These are phyloP conservation scores for Alaudala cheleensis DNA, from an alignment of 2,113 vertebrate genomes.

Conservation along the genomic window DNA sequence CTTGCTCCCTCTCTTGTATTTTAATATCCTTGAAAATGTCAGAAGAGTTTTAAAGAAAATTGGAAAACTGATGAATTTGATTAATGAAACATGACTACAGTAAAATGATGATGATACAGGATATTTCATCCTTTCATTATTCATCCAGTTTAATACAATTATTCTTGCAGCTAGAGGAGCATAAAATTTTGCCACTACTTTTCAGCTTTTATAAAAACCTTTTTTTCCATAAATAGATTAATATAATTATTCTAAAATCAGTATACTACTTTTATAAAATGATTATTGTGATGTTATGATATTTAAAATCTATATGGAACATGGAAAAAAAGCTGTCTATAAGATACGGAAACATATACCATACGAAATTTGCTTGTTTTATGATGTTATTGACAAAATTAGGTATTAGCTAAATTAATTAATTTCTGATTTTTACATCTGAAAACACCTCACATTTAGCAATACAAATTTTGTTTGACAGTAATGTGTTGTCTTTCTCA, in stretches of 20 bases:
- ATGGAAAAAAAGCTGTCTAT: not conserved
- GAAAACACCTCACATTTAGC: not conserved
- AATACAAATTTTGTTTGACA: not conserved
- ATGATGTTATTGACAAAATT: not conserved
- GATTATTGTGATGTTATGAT: not conserved
- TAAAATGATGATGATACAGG: not conserved
- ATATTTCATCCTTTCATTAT: not conserved
- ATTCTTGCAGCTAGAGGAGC: not conserved
- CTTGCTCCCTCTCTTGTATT: not conserved
- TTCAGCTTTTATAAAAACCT: not conserved
- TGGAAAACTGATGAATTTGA: not conserved
- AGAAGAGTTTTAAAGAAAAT: not conserved
- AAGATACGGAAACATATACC: not conserved
- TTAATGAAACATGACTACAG: not conserved
- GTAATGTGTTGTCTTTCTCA: not conserved
- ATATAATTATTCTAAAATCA: not conserved
- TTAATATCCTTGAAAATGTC: not conserved
- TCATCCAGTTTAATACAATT: not conserved
- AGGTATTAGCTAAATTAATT: not conserved
- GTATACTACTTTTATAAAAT: not conserved
- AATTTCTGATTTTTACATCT: not conserved
- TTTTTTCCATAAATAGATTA: not conserved
- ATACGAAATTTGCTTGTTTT: not conserved
- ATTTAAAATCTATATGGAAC: not conserved
- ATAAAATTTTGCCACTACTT: not conserved